A percentile compares a stretch with the other conserved stretches of the same genome.
Conservation (phyloP, 2,888 invertebrate species). For the Eremobia ochroleuca region DNA sequence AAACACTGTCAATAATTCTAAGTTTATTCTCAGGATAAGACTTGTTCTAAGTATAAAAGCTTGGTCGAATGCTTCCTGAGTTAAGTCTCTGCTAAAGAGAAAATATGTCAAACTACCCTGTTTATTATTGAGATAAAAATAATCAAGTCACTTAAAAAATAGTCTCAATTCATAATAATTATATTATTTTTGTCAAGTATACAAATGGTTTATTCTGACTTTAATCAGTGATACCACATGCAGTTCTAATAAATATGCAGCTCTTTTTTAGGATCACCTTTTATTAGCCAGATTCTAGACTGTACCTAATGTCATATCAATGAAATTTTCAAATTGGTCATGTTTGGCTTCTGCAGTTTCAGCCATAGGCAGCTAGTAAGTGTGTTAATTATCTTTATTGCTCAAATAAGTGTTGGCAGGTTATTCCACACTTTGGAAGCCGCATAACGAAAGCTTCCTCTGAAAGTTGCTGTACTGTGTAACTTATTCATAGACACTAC, state of each 20-base stretch:
- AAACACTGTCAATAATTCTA: too few species aligned
- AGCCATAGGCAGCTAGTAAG: too few species aligned
- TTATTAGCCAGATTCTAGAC: neutral
- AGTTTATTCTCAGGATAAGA: too few species aligned
- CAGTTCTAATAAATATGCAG: neutral
- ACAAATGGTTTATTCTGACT: neutral
- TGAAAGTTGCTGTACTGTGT: neutral
- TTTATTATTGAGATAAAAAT: neutral
- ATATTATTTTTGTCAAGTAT: neutral
- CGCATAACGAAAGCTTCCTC: neutral
- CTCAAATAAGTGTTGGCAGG: neutral
- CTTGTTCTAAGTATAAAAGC: too few species aligned
- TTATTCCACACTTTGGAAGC: conserved; percentile 1
- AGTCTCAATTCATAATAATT: neutral
- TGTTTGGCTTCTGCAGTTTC: too few species aligned
- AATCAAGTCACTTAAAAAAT: neutral
- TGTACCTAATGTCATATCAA: neutral
- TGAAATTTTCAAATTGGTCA: neutral
- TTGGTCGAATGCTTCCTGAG: too few species aligned
- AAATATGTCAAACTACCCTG: too few species aligned
- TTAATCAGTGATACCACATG: neutral
- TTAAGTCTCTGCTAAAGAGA: too few species aligned
- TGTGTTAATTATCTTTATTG: too few species aligned
- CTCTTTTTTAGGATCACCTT: neutral
- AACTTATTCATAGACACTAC: neutral